Evolutionary conservation across 2,797 vertebrate species (phyloP), one percentile per base, ranked within the genome.

Genomic region (Fundulus diaphanus): DNA sequence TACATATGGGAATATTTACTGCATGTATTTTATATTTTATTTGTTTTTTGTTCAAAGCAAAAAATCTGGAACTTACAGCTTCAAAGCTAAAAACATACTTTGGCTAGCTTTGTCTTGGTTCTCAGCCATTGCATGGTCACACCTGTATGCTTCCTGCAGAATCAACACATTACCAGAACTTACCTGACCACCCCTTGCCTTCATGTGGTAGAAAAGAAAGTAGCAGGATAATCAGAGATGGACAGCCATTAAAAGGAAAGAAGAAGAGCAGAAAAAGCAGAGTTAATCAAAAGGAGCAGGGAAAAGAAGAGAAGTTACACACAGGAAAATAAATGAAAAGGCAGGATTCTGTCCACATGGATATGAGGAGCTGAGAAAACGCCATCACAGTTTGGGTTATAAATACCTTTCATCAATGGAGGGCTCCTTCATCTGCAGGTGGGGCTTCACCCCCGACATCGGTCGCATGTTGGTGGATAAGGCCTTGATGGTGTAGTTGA

Each of bases 111-210:
- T 51, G 13, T 46, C 12, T 5, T 72, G 27, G 29, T 56, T 31
- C 0, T 16, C 33, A 46, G 4, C 57, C 31, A 35, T 48, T 61
- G 20, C 9, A 11, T 35, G 61, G 51, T 4, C 5, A 42, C 15
- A 24, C 33, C 24, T 74, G n/a, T 27, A 42, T 67, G 9, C 31
- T 54, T 31, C 20, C 61, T 70, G 33, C 7, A 80, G 54, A 80
- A 69, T 73, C 31, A 71, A 78, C 73, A 78, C 76, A 83, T 80
- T 77, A 76, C 68, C 75, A 82, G 72, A 86, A 92, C 97, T 98
- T 96, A 99, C 98, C 98, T 98, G 93, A 99, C 97, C 89, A 99
- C 95, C 65, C 98, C 98, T 95, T 99, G 98, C 95, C 98, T 99
- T 97, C 94, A 96, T 78, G 89, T 87, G 89, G 94, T 93, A 95